Percentiles rank a stretch among this genome's conserved stretches.
phyloP scores from a whole-genome alignment of 2,888 invertebrate species.

The Agrochola litura region DNA sequence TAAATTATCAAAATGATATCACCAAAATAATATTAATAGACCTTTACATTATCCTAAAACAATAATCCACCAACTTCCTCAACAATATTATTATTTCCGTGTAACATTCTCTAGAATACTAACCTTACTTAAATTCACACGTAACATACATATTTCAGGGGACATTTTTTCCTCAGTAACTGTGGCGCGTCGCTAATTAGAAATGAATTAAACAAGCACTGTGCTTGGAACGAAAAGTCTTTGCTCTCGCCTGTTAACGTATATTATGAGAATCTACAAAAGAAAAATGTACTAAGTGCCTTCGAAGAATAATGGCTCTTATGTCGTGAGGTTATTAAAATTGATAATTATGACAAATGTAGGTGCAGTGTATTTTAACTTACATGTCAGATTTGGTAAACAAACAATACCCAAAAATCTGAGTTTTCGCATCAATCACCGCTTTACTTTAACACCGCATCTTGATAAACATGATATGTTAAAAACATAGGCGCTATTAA shows the following conservation, averaged over 20 bases:
- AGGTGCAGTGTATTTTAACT: not conserved
- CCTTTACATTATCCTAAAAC: too few relatives aligned
- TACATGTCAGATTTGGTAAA: not conserved
- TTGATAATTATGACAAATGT: not conserved
- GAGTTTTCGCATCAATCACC: not conserved
- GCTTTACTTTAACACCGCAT: not conserved
- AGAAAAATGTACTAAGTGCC: slow-evolving; percentile 47
- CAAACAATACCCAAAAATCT: not conserved
- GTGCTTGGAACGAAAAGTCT: slow-evolving; percentile 56
- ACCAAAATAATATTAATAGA: not conserved
- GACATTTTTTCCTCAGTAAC: slow-evolving; percentile 52
- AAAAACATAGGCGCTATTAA: not conserved
- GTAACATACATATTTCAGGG: slow-evolving; percentile 35
- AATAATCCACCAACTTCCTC: not conserved
- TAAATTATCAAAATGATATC: not conserved
- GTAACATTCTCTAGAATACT: slow-evolving; percentile 25
- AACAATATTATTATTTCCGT: slow-evolving; percentile 9
- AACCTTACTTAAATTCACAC: slow-evolving; percentile 34
- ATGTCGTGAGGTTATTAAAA: slow-evolving; percentile 7
- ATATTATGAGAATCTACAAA: slow-evolving; percentile 31
- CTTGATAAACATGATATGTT: not conserved
- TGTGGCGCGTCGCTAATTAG: slow-evolving; percentile 63
- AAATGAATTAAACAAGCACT: slow-evolving; percentile 68
- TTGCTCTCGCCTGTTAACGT: slow-evolving; percentile 48
- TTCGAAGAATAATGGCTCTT: slow-evolving; percentile 28